Base-by-base conservation (phyloP, 1,140 invertebrate species). In the Temnothorax longispinosus region DNA sequence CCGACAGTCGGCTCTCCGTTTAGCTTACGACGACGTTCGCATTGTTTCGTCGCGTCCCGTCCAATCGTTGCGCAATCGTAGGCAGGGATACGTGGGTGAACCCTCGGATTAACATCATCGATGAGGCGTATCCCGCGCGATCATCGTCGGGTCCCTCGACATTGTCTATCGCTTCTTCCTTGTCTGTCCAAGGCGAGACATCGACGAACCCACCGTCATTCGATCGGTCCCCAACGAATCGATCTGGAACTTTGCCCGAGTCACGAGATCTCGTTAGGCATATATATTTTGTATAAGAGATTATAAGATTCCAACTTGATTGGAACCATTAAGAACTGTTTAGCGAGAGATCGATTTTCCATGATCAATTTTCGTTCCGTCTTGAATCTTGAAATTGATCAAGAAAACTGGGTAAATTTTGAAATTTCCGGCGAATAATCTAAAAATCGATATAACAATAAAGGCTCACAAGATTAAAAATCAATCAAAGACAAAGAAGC, bases 41-140 rank as follows among this genome's bases (percentile, higher is more conserved):
- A 58, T 60, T 54, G 58, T 74, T 21, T 69, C 47, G 15, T 44
- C 13, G 50, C 27, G 1, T 27, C 18, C 38, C 44, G 65, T 54
- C 7, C 72, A n/a, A 75, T 74, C 38, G 75, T 90, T 90, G 77
- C 88, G 88, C 88, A 87, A 89, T 84, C 88, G 47, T 11, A 8
- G 52, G 21, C 47, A 60, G 80, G 71, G 47, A 75, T 32, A 44
- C 27, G n/a, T n/a, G 47, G 27, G 41, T 65, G 8, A 50, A 85
- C 15, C 69, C n/a, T 60, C n/a, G 41, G n/a, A 38, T 44, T 56
- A 7, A 74, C 56, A 84, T 84, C 32, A 85, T 76, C 82, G 27
- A 27, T 27, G 27, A 58, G 62, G 47, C 32, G 62, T 69, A 89
- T 71, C 69, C 62, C 27, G 65, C 52, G 41, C 54, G 21, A 74